A percentile compares a stretch with the other conserved stretches of the same genome.
Evolutionary conservation across 2,797 vertebrate genomes (phyloP).

Genomic region (Kryptopterus vitreolus): DNA sequence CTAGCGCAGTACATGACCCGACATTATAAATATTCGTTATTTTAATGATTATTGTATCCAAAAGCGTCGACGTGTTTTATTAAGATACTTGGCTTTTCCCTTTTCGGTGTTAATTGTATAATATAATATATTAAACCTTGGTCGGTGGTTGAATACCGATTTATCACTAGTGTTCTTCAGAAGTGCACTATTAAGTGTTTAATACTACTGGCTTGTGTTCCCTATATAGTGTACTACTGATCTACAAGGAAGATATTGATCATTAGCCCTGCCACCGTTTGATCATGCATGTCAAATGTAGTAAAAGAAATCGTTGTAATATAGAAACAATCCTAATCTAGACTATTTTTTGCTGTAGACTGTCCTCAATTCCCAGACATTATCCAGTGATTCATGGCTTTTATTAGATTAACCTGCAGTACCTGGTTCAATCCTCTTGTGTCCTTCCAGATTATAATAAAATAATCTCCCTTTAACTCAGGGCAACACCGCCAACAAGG

Average conservation of each 20-base stretch:
- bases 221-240: background rate
- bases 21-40: too few species aligned
- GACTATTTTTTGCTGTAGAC: too few species aligned
- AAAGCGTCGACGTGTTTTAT: too few species aligned
- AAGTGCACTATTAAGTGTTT: background rate
- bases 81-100: too few species aligned
- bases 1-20: background rate
- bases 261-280: background rate
- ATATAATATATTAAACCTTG: too few species aligned
- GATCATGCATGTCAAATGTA: background rate
- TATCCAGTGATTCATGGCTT: background rate
- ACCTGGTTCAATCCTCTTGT: slow-evolving; percentile 4
- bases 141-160: background rate
- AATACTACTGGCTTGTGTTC: background rate
- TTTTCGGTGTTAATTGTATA: too few species aligned
- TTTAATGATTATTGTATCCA: background rate
- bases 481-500: background rate
- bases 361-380: slow-evolving; percentile 1
- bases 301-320: too few species aligned
- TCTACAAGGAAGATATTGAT: background rate
- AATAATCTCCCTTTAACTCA: background rate
- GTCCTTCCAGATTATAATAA: background rate
- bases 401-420: slow-evolving; percentile 17
- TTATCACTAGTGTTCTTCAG: too few species aligned
- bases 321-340: too few species aligned